A percentile compares a stretch with the other conserved stretches of the same genome.
Evolutionary conservation across 92 coral and sea anemone genomes (phyloP).

Genomic region (Plumapathes pennacea): DNA sequence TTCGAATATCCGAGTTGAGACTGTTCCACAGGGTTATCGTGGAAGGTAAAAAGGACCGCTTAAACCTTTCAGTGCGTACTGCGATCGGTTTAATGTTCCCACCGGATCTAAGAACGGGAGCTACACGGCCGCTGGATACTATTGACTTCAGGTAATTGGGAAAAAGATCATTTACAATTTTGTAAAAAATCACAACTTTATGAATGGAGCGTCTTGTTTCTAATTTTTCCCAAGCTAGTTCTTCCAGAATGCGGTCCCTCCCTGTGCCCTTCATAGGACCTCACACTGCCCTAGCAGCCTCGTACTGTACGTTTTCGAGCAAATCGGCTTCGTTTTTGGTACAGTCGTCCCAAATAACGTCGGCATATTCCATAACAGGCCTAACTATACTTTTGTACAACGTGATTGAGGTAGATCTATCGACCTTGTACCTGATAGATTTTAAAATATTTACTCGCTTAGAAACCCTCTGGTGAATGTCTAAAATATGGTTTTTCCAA

Average conservation of each 20-base stretch:
- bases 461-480: constrained; percentile 22
- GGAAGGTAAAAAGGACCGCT: constrained; percentile 18
- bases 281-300: constrained; percentile 20
- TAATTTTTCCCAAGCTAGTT: constrained; percentile 41
- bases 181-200: constrained; percentile 16
- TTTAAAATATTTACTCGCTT: constrained; percentile 20
- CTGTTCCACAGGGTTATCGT: constrained; percentile 10
- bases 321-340: neutral
- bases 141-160: constrained; percentile 11
- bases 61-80: neutral
- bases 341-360: constrained; percentile 31
- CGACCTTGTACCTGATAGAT: constrained; percentile 13
- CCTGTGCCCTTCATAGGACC: constrained; percentile 28
- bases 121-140: neutral
- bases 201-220: constrained; percentile 25
- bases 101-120: neutral
- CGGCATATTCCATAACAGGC: constrained; percentile 38
- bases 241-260: constrained; percentile 1
- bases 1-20: constrained; percentile 1
- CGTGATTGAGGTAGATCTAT: constrained; percentile 8
- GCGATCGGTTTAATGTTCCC: constrained; percentile 2
- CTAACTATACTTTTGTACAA: constrained; percentile 23
- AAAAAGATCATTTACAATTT: constrained; percentile 16
- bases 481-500: constrained; percentile 14
- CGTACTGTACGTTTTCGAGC: constrained; percentile 37